phyloP scores from a whole-genome alignment of 2,113 vertebrate species.

The Corynorhinus townsendii region DNA sequence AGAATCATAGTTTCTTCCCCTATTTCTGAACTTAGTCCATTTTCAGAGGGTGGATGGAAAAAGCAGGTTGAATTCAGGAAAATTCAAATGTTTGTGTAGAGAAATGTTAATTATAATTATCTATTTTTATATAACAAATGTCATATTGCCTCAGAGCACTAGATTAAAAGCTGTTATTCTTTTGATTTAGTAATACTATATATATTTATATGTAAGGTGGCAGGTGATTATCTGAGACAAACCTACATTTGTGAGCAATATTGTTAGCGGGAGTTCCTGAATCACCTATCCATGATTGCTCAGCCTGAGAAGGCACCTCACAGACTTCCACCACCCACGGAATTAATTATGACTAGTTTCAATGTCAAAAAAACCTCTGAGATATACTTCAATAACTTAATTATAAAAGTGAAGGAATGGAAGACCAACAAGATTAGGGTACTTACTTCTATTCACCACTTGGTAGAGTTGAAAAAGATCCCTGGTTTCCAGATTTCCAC shows the following conservation, averaged over 20 bases:
- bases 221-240: neutral
- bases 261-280: neutral
- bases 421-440: neutral
- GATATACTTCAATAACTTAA: neutral
- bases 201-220: neutral
- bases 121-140: neutral
- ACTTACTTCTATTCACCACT: neutral
- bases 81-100: neutral
- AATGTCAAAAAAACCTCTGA: neutral
- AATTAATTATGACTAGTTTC: neutral
- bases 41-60: conserved; percentile 5
- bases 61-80: neutral
- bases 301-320: neutral
- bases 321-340: neutral
- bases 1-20: neutral
- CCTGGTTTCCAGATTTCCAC: neutral
- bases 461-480: neutral
- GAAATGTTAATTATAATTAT: conserved; percentile 6
- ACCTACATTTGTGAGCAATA: neutral
- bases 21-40: neutral
- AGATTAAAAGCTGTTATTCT: neutral
- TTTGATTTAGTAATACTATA: conserved; percentile 11
- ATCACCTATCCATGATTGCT: neutral
- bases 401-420: neutral
- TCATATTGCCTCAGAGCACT: neutral